phyloP scores from a whole-genome alignment of 1,140 invertebrate species.

The Panagrolaimus sp. region DNA sequence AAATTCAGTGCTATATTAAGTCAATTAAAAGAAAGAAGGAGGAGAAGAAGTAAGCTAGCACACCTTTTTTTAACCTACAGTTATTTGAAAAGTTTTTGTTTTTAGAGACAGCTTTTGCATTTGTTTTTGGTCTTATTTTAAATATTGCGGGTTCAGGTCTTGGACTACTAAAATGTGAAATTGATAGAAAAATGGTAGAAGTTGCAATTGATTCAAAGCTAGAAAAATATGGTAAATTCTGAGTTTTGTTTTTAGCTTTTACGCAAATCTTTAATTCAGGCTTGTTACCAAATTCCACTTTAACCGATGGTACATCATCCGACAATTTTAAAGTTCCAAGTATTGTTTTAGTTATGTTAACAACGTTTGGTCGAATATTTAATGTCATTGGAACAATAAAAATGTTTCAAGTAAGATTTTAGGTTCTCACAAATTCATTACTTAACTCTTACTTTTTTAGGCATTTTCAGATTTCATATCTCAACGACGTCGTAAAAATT shows the following conservation, averaged over 20 bases:
- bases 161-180: constrained; percentile 8
- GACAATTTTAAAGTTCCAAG: background rate
- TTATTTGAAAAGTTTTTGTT: background rate
- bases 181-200: constrained; percentile 10
- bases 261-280: background rate
- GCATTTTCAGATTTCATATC: constrained; percentile 13
- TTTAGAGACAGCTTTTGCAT: background rate
- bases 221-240: constrained; percentile 12
- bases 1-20: background rate
- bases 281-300: background rate
- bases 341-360: constrained; percentile 11
- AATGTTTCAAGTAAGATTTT: constrained; percentile 12
- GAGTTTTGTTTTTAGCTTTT: background rate
- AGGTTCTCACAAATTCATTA: background rate
- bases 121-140: background rate
- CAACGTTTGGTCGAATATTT: constrained; percentile 16
- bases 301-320: background rate
- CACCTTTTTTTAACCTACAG: no score
- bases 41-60: background rate
- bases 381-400: constrained; percentile 17
- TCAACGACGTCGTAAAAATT: constrained; percentile 6
- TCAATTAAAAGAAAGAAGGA: background rate
- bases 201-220: constrained; percentile 9
- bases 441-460: constrained; percentile 1
- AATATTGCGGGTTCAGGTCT: constrained; percentile 9